A percentile compares a stretch with the other conserved stretches of the same genome.
Conservation (phyloP, 2,113 vertebrate genomes). For the Ariopsis seemanni region DNA sequence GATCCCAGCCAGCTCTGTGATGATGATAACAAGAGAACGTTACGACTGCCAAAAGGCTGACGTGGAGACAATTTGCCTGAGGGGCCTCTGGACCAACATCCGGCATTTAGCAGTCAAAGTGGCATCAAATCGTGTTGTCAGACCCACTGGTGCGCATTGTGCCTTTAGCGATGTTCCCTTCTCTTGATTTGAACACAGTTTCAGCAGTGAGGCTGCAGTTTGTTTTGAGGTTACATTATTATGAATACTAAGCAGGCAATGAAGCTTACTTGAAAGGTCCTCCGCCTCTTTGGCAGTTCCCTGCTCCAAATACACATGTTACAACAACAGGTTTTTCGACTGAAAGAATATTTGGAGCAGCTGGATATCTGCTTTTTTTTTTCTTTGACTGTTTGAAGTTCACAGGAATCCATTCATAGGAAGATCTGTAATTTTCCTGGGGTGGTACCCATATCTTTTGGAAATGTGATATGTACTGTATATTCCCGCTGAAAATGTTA, state of each 20-base stretch:
- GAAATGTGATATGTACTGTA: background rate
- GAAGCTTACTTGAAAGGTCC: slow-evolving; percentile 30
- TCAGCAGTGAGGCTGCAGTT: slow-evolving; percentile 9
- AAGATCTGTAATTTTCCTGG: background rate
- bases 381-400: slow-evolving; percentile 31
- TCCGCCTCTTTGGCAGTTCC: slow-evolving; percentile 17
- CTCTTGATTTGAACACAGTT: slow-evolving; percentile 33
- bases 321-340: background rate
- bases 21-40: slow-evolving; percentile 62
- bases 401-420: background rate
- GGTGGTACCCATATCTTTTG: background rate
- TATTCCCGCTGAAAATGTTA: background rate
- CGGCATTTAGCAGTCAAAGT: slow-evolving; percentile 48
- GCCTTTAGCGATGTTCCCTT: slow-evolving; percentile 33
- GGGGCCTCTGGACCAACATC: slow-evolving; percentile 49
- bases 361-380: slow-evolving; percentile 30
- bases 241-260: slow-evolving; percentile 48
- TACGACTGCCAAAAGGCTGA: slow-evolving; percentile 61
- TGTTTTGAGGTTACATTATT: slow-evolving; percentile 26
- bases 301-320: slow-evolving; percentile 24
- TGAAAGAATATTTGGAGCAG: slow-evolving; percentile 25
- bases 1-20: slow-evolving; percentile 48
- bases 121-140: slow-evolving; percentile 17
- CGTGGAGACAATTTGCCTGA: slow-evolving; percentile 58
- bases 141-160: slow-evolving; percentile 28